Base-by-base conservation (phyloP, 2,888 invertebrate genomes). In the Stenodema calcarata region DNA sequence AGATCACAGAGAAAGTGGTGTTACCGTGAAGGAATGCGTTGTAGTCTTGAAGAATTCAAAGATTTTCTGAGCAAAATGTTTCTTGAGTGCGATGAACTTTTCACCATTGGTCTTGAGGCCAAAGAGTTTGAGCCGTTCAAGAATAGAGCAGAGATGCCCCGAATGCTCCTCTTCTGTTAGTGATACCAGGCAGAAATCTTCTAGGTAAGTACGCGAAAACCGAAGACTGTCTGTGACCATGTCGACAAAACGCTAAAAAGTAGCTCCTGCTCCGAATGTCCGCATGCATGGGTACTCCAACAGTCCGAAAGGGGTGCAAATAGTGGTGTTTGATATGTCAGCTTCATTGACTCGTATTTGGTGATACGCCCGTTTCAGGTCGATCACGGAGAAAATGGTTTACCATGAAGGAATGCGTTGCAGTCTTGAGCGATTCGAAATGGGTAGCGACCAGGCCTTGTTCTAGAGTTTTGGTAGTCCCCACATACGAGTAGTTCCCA, bases 381-480 rank as follows among this genome's bases (percentile, higher is more conserved):
- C 89, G 12, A 87, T 47, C 11, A 75, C 41, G 14, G 87, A 86
- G 28, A 88, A 73, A 42, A 87, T 84, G n/a, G n/a, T n/a, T 89
- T 0, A 89, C 90, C 69, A 69, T 69, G 69, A 9, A 69, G 16
- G 75, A 27, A 0, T 91, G 82, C 4, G 87, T 70, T 4, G 88
- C 83, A 7, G 88, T 50, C 76, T 90, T 69, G 69, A 9, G 18
- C n/a, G 18, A 14, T 9, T 18, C 12, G 69, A 11, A 69, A 9
- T 69, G 69, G 89, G 81, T 91, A 91, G 2, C 90, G 79, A 87
- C 91, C 91, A 0, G 90, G 90, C 0, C 90, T 84, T 0, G 91
- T 91, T 0, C 84, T 76, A 0, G 88, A 75, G 87, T 91, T 92
- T 0, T 91, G 86, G 87, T 91, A 92, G 88, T 89, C 91, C 4